These are phyloP conservation scores for Emys orbicularis DNA, from an alignment of 2,797 vertebrate genomes.

Conservation along the genomic window DNA sequence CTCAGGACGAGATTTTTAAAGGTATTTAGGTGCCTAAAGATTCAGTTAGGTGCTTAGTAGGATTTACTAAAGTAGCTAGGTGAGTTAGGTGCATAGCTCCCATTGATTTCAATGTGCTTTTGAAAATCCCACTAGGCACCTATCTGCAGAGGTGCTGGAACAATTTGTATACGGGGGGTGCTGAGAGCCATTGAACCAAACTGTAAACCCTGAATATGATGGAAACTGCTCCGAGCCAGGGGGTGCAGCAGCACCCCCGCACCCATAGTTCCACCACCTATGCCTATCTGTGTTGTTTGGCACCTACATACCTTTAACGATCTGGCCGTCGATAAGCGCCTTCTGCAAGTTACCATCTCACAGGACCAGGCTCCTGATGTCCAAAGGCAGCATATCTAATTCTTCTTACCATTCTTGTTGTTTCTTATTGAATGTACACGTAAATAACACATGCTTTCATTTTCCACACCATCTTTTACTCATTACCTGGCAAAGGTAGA, in stretches of 20 bases:
- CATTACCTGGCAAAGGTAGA: conserved; percentile 70
- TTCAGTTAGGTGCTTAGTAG: neutral
- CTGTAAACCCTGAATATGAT: no score
- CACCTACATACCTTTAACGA: neutral
- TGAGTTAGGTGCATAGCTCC: neutral
- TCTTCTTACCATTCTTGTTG: neutral
- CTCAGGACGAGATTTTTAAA: neutral
- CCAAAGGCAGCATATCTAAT: neutral
- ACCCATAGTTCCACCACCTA: no score
- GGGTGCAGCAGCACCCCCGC: no score
- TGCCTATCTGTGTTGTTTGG: no score
- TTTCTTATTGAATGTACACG: conserved; percentile 35
- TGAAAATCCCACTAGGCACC: neutral
- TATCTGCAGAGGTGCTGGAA: no score
- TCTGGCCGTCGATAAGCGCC: fast-evolving
- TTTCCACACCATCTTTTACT: conserved; percentile 58
- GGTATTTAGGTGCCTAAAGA: neutral
- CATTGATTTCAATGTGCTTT: neutral
- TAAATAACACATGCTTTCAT: conserved; percentile 43
- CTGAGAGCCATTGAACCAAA: no score
- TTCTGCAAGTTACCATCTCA: neutral
- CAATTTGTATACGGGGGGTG: no score
- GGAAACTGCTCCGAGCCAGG: no score
- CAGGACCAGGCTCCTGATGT: neutral
- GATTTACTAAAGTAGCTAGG: neutral